Evolutionary conservation across 2,888 invertebrate genomes (phyloP).

Genomic region (Eubasilissa splendida): DNA sequence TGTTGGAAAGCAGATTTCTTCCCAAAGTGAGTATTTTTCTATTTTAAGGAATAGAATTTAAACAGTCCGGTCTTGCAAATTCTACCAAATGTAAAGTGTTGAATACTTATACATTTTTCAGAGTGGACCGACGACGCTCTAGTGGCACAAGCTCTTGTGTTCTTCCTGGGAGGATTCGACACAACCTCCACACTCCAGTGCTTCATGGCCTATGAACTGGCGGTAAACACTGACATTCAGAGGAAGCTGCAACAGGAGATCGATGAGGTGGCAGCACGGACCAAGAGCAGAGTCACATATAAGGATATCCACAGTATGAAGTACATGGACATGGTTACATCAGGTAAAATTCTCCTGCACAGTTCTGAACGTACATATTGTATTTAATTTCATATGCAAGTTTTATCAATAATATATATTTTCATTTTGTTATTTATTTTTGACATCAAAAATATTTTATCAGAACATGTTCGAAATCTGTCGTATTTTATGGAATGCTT

Average conservation of each 20-base stretch:
- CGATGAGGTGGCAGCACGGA: slow-evolving; percentile 65
- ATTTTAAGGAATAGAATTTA: no score
- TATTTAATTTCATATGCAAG: no score
- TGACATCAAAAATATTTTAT: no score
- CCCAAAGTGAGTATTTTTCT: no score
- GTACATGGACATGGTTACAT: slow-evolving; percentile 62
- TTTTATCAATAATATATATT: no score
- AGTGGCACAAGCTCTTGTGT: slow-evolving; percentile 63
- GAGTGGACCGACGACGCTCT: slow-evolving; percentile 62
- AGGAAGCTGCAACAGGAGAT: slow-evolving; percentile 68
- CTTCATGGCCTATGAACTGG: slow-evolving; percentile 63
- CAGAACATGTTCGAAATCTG: no score
- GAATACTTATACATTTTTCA: slow-evolving; percentile 51
- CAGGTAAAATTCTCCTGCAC: neutral
- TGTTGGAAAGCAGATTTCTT: slow-evolving; percentile 61
- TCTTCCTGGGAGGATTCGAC: slow-evolving; percentile 65
- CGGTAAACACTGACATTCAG: slow-evolving; percentile 63
- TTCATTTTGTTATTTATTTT: no score
- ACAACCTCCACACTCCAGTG: slow-evolving; percentile 62
- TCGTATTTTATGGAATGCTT: no score
- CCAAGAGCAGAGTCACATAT: slow-evolving; percentile 68
- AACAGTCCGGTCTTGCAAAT: no score
- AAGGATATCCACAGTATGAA: slow-evolving; percentile 71
- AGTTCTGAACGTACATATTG: no score
- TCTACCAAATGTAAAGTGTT: neutral